These are phyloP conservation scores for Onychomys arenicola DNA, from an alignment of 2,797 vertebrate species.

Conservation along the genomic window DNA sequence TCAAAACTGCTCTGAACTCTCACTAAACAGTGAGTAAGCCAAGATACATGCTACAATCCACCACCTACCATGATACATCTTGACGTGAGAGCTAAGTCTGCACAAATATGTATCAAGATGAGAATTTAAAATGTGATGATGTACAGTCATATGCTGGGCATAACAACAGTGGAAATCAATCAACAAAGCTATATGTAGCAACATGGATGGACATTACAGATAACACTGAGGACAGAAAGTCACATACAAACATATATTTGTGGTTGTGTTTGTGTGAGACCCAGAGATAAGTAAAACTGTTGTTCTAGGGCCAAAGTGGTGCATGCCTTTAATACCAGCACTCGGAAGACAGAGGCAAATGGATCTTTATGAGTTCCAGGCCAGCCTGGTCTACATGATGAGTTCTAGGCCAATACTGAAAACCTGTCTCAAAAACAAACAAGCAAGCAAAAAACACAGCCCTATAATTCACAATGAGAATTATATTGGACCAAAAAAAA, in stretches of 20 bases:
- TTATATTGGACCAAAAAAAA: not conserved
- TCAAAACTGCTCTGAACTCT: not conserved
- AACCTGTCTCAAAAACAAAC: not conserved
- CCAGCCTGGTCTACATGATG: not conserved
- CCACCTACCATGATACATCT: not conserved
- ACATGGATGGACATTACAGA: no score
- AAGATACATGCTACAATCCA: no score
- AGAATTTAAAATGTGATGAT: not conserved
- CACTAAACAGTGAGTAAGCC: not conserved
- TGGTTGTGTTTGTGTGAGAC: not conserved
- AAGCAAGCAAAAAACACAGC: not conserved
- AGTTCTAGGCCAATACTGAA: not conserved
- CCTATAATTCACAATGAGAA: not conserved
- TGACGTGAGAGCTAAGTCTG: not conserved
- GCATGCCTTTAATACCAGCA: not conserved
- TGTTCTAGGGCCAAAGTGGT: not conserved
- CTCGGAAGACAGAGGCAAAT: not conserved
- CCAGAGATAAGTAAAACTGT: not conserved
- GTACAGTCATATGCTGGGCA: fast-evolving
- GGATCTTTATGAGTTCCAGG: not conserved
- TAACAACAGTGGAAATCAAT: not conserved
- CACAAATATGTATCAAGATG: not conserved
- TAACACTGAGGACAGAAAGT: not conserved
- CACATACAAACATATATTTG: not conserved
- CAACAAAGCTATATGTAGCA: not conserved